Conservation (phyloP, 2,797 vertebrate species). For the Sebastes nivosus region DNA sequence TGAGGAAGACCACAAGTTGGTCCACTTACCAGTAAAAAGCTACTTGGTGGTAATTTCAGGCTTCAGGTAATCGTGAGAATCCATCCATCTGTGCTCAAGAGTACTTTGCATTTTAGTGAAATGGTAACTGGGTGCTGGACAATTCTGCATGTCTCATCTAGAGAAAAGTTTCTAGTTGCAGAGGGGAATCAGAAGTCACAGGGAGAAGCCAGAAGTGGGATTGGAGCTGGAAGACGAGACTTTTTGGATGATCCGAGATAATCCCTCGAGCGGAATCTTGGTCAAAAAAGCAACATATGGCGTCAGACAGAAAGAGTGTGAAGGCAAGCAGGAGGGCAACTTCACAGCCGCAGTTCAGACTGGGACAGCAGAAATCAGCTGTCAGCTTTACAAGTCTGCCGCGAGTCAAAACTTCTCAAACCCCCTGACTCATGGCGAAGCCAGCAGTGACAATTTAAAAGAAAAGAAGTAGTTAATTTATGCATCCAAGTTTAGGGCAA, state of each 20-base stretch:
- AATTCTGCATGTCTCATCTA: not conserved
- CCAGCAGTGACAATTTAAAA: conserved; percentile 8
- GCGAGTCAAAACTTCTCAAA: conserved; percentile 29
- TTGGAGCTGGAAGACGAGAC: conserved; percentile 53
- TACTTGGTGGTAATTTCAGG: not conserved
- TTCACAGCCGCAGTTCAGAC: conserved; percentile 35
- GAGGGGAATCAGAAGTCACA: conserved; percentile 60
- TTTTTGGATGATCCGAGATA: conserved; percentile 75
- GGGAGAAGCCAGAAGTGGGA: conserved; percentile 50
- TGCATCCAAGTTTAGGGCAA: conserved; percentile 17
- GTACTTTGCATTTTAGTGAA: not conserved
- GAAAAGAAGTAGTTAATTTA: conserved; percentile 22
- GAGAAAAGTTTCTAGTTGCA: conserved; percentile 26
- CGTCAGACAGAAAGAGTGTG: conserved; percentile 54
- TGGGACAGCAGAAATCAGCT: conserved; percentile 47
- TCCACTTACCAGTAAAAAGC: not conserved
- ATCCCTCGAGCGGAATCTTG: conserved; percentile 64
- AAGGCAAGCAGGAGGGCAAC: conserved; percentile 47
- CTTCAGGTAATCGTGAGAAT: not conserved
- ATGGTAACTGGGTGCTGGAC: not conserved
- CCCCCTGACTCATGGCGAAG: conserved; percentile 25
- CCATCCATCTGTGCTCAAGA: not conserved
- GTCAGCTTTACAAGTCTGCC: conserved; percentile 52
- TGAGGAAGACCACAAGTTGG: not conserved
- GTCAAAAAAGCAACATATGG: conserved; percentile 66